Evolutionary conservation across 53 echinoderm and acorn worm species (phyloP), one percentile per base, ranked within the genome.

Genomic region (Crossaster papposus): DNA sequence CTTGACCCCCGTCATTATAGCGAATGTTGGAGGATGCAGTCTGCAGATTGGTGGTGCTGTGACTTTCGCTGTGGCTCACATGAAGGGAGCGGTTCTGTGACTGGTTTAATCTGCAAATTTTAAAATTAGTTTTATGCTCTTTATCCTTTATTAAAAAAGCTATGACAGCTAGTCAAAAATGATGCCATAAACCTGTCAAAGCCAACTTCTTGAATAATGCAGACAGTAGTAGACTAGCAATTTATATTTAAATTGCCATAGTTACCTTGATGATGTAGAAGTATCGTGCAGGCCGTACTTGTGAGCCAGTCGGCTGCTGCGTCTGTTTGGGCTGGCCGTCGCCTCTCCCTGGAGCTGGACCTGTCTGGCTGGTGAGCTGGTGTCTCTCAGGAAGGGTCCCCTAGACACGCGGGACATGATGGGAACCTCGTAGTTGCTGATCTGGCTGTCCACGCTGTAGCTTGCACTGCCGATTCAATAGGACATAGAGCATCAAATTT

Each of bases 331-430:
- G 29, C 84, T 84, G 18, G 72, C 84, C 38, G 84, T 33, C 24
- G 22, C 84, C 52, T 71, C 84, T 8, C 65, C 51, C 37, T 84
- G 84, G 65, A 65, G 51, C 44, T 34, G 70, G 23, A 54, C 29
- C 0, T 33, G 84, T 53, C 54, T 51, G 23, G 44, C 14, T 51
- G 72, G 72, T 30, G 53, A 84, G 72, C 84, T 84, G 72, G 84
- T 72, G 32, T 84, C 84, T 31, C 73, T 72, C 30, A 84, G 20
- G 18, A 72, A 30, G 32, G 84, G 26, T 20, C 73, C 84, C 32
- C 70, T 72, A 12, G 84, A 84, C 18, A 84, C 30, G 1, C 84
- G 65, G 14, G 84, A 84, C 84, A 84, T 84, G 52, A 84, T 84
- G 73, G 84, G 84, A 51, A 84, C 12, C 30, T 51, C 30, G 77